Percentiles rank a stretch among this genome's conserved stretches.
phyloP scores from a whole-genome alignment of 2,797 vertebrate genomes.

The Betta splendens region DNA sequence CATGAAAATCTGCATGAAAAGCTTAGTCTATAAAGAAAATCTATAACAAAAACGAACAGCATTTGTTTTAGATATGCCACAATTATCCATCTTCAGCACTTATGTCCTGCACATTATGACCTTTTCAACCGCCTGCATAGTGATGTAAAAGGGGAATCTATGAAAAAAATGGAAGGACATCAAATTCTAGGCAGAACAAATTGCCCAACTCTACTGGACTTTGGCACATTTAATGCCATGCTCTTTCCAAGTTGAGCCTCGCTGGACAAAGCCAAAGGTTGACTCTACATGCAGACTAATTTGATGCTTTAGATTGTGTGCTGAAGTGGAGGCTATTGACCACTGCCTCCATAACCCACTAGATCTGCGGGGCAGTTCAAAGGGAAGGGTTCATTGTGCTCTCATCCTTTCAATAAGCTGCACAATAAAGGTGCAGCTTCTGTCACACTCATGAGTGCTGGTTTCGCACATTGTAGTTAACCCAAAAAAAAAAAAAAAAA shows the following conservation, averaged over 20 bases:
- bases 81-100: constrained; percentile 52
- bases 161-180: constrained; percentile 39
- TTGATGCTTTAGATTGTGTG: constrained; percentile 67
- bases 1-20: constrained; percentile 27
- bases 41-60: constrained; percentile 44
- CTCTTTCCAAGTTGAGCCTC: constrained; percentile 63
- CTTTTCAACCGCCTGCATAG: constrained; percentile 59
- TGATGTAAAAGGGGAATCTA: constrained; percentile 30
- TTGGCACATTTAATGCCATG: constrained; percentile 61
- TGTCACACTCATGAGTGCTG: constrained; percentile 57
- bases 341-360: constrained; percentile 39
- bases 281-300: constrained; percentile 66
- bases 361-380: constrained; percentile 64
- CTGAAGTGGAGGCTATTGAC: constrained; percentile 71
- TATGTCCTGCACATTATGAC: constrained; percentile 55
- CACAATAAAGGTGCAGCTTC: constrained; percentile 62
- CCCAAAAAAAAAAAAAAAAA: not conserved
- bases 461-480: constrained; percentile 19
- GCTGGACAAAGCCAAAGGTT: constrained; percentile 67
- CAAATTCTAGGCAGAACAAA: constrained; percentile 52
- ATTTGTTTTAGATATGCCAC: constrained; percentile 51
- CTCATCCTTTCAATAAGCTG: constrained; percentile 63
- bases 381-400: constrained; percentile 60
- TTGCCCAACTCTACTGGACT: constrained; percentile 55
- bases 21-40: constrained; percentile 35